Evolutionary conservation across 2,888 invertebrate genomes (phyloP).

Genomic region (Tetrapedia diversipes): DNA sequence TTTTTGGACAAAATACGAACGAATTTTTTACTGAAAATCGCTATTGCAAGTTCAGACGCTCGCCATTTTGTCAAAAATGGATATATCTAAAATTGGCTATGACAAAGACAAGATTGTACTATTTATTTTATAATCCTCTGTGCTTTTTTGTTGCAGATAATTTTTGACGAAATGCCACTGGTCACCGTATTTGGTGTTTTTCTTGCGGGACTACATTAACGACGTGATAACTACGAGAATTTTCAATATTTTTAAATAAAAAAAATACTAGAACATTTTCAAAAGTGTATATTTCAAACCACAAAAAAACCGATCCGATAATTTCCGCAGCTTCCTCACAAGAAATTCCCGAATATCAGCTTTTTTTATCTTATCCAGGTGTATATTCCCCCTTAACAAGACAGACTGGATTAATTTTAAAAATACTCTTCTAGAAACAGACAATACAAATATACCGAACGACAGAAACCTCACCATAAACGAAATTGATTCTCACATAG

Average conservation of each 20-base stretch:
- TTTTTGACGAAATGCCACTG: no score
- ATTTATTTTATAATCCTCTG: no score
- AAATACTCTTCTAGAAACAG: not conserved
- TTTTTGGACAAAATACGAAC: no score
- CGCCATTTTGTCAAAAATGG: no score
- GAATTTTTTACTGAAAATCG: no score
- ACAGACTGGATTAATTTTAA: conserved; percentile 47
- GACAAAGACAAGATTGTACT: no score
- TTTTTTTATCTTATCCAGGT: not conserved
- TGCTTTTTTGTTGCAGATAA: no score
- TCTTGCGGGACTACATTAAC: not conserved
- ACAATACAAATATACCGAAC: conserved; percentile 5
- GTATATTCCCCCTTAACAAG: conserved; percentile 19
- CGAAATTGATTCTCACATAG: conserved; percentile 20
- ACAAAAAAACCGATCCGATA: not conserved
- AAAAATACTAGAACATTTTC: no score
- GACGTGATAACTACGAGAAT: no score
- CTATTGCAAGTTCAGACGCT: no score
- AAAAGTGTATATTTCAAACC: not conserved
- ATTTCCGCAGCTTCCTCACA: not conserved
- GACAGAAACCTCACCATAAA: conserved; percentile 45
- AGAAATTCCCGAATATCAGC: conserved; percentile 1
- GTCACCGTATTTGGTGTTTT: conserved; percentile 2
- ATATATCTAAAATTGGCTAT: no score
- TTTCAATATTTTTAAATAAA: no score